These are phyloP conservation scores for Amphiprion clarkii DNA, from an alignment of 2,797 vertebrate genomes.

Conservation along the genomic window DNA sequence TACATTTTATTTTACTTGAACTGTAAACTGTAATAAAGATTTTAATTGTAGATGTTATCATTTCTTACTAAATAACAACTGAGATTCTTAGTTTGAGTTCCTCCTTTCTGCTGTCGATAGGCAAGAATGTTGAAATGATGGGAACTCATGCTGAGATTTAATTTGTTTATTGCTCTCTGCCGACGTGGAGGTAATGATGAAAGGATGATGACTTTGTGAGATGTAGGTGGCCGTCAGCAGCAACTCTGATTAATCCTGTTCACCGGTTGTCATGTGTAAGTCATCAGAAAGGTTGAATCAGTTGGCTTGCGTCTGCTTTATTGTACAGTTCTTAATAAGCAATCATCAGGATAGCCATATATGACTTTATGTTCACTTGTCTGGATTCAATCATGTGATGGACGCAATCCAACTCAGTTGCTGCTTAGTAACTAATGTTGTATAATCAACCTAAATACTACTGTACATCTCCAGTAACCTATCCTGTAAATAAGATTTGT, in stretches of 20 bases:
- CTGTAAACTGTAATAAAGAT: constrained; percentile 79
- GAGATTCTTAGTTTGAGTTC: constrained; percentile 39
- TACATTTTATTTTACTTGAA: constrained; percentile 84
- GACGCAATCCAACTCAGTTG: constrained; percentile 76
- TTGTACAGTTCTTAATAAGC: constrained; percentile 40
- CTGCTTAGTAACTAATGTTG: constrained; percentile 82
- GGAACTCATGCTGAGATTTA: constrained; percentile 15
- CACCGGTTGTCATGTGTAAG: constrained; percentile 4
- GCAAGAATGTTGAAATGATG: neutral
- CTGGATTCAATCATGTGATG: constrained; percentile 28
- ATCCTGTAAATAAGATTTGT: constrained; percentile 85
- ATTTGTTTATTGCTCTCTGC: constrained; percentile 33
- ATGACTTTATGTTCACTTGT: constrained; percentile 22
- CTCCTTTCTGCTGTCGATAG: constrained; percentile 5
- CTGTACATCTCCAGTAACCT: constrained; percentile 82
- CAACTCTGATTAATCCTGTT: constrained; percentile 21
- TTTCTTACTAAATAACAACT: constrained; percentile 81
- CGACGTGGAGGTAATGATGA: constrained; percentile 28
- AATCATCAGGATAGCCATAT: constrained; percentile 25
- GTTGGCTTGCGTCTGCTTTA: constrained; percentile 6
- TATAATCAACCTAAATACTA: constrained; percentile 70
- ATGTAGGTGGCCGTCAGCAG: constrained; percentile 26
- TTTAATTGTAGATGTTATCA: constrained; percentile 73
- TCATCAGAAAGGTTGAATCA: neutral
- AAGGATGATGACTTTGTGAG: constrained; percentile 45